Evolutionary conservation across 2,113 vertebrate genomes (phyloP), one percentile per base, ranked within the genome.

Genomic region (Camelus bactrianus): DNA sequence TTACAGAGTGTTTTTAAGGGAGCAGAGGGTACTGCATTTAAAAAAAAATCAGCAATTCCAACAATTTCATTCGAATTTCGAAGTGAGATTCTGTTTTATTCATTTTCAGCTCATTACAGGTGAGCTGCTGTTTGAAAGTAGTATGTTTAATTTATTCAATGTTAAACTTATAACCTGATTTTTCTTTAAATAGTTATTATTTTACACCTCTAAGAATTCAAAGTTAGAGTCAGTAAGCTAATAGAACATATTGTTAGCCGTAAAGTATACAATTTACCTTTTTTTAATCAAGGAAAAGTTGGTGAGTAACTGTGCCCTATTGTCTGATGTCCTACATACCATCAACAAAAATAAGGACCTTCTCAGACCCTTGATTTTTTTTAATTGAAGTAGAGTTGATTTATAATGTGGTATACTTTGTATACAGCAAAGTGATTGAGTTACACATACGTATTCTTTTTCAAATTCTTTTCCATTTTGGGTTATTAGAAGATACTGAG

Each of bases 1-100:
- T 83, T 87, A 93, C 48, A 93, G 65, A 67, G 54, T 77, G 28
- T 30, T 95, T 6, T 88, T 85, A 52, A 56, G n/a, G 62, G 24
- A 93, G 28, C 16, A 88, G 20, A 81, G 0, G 16, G 2, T 32
- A 50, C 7, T 35, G 14, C 15, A 70, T 56, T 64, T 1, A 54
- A 92, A 87, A 89, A 79, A 67, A 58, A 85, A 89, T 46, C 24
- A 84, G 13, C 46, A 84, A 35, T 81, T 89, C 15, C 28, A 89
- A 48, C 70, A 8, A 62, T 70, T 91, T 93, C 17, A 73, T 77
- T 75, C 88, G 28, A 95, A 93, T 46, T 80, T 19, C 75, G 22
- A 96, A 90, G 81, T 67, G 32, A 91, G 20, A 46, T 79, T 32
- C 35, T 75, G 16, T 5, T 70, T 91, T 22, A 81, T 81, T 92